phyloP scores from a whole-genome alignment of 2,797 vertebrate genomes.

The Danio aesculapii region DNA sequence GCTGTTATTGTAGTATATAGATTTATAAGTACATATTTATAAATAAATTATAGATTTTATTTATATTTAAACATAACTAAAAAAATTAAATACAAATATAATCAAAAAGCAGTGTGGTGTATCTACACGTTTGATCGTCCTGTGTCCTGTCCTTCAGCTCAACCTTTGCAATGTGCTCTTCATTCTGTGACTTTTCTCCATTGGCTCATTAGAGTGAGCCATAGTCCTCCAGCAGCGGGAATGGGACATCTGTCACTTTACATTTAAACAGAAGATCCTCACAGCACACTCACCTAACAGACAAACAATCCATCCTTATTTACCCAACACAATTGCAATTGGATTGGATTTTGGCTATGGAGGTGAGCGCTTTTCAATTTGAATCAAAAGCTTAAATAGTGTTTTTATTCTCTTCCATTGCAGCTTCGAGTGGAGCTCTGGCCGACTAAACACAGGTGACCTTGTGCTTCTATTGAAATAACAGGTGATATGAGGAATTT shows the following conservation, averaged over 20 bases:
- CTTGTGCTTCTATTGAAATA: slow-evolving; percentile 56
- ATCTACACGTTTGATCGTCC: background rate
- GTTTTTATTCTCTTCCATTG: slow-evolving; percentile 55
- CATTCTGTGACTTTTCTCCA: slow-evolving; percentile 66
- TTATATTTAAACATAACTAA: too few relatives aligned
- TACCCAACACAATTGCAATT: slow-evolving; percentile 77
- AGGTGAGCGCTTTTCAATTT: slow-evolving; percentile 74
- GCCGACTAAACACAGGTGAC: slow-evolving; percentile 45
- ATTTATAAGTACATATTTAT: too few relatives aligned
- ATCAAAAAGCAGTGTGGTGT: background rate
- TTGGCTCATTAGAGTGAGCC: slow-evolving; percentile 64
- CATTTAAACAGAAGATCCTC: slow-evolving; percentile 73
- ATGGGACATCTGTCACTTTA: slow-evolving; percentile 76
- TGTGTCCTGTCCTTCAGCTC: slow-evolving; percentile 60
- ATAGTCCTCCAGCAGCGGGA: slow-evolving; percentile 60
- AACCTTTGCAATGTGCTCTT: slow-evolving; percentile 62
- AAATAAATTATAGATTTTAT: too few relatives aligned
- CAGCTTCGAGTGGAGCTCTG: slow-evolving; percentile 47
- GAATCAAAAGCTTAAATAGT: slow-evolving; percentile 73
- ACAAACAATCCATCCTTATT: slow-evolving; percentile 82
- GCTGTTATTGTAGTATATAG: too few relatives aligned
- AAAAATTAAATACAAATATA: background rate
- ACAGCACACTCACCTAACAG: slow-evolving; percentile 71
- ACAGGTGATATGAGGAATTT: slow-evolving; percentile 43
- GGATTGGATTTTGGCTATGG: slow-evolving; percentile 78